Conservation (phyloP, 1,140 invertebrate species). For the Heliothis subflexa region DNA sequence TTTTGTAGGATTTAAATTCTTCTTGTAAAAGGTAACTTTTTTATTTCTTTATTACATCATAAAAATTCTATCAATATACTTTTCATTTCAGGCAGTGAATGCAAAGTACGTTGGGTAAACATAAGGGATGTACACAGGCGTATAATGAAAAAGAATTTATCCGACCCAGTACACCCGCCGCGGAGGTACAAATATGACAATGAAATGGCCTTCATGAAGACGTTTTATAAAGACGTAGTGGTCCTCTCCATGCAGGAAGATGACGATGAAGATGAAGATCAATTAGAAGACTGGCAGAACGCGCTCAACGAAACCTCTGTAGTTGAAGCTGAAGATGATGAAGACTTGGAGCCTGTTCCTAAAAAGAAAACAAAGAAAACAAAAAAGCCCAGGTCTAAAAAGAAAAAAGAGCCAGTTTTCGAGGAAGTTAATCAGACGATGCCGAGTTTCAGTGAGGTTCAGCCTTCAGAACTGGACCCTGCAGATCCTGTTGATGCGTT, state of each 20-base stretch:
- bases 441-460: conserved; percentile 55
- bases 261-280: conserved; percentile 61
- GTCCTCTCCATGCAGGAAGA: conserved; percentile 58
- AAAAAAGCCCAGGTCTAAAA: conserved; percentile 62
- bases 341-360: conserved; percentile 55
- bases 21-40: background rate
- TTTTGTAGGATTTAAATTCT: too few relatives aligned
- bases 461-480: conserved; percentile 66
- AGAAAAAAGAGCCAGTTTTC: conserved; percentile 62
- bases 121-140: conserved; percentile 80
- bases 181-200: conserved; percentile 77
- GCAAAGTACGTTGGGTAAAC: conserved; percentile 82
- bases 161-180: conserved; percentile 50
- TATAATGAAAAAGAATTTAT: conserved; percentile 67
- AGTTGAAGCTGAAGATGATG: background rate
- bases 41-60: background rate
- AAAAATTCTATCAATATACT: background rate
- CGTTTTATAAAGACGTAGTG: conserved; percentile 71
- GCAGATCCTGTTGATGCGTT: conserved; percentile 79
- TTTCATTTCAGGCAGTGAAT: conserved; percentile 71
- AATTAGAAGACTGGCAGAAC: conserved; percentile 56
- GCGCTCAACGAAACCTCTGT: background rate
- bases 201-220: conserved; percentile 72
- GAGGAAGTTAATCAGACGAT: conserved; percentile 61
- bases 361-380: conserved; percentile 55